Conservation (phyloP, 1,140 invertebrate species). For the Drosophila orosa region DNA sequence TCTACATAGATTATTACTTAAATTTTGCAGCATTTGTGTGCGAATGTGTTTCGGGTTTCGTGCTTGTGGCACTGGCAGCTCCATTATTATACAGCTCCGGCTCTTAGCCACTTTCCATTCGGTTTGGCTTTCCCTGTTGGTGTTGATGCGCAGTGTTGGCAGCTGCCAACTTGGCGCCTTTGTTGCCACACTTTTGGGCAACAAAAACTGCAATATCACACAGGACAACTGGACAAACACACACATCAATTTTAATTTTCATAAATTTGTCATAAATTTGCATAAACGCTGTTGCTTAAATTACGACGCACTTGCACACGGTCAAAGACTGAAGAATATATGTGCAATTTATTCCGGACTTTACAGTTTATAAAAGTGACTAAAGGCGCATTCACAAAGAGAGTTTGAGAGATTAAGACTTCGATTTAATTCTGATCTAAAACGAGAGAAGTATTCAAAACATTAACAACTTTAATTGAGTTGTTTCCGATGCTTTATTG, state of each 20-base stretch:
- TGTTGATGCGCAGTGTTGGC: constrained; percentile 77
- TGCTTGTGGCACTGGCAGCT: constrained; percentile 44
- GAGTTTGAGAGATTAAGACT: neutral
- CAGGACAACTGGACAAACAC: constrained; percentile 1
- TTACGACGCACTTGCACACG: constrained; percentile 14
- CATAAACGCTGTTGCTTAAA: constrained; percentile 54
- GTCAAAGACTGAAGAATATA: constrained; percentile 28
- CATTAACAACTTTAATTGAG: neutral
- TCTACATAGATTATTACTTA: constrained; percentile 65
- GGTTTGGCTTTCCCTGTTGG: constrained; percentile 25
- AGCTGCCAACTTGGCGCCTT: constrained; percentile 75
- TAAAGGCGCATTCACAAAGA: neutral
- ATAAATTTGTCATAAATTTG: constrained; percentile 73
- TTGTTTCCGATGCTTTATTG: neutral
- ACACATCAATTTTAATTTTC: constrained; percentile 61
- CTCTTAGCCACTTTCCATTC: constrained; percentile 21
- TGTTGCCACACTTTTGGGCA: constrained; percentile 59
- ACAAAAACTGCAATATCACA: constrained; percentile 21
- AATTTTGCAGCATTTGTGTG: constrained; percentile 40
- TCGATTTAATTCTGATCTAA: neutral
- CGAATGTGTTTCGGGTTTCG: constrained; percentile 26
- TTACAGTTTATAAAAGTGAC: neutral
- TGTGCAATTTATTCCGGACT: constrained; percentile 18
- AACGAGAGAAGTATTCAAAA: neutral
- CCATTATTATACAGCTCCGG: constrained; percentile 44